These are phyloP conservation scores for Papilio glaucus DNA, from an alignment of 1,140 invertebrate species.

Conservation along the genomic window DNA sequence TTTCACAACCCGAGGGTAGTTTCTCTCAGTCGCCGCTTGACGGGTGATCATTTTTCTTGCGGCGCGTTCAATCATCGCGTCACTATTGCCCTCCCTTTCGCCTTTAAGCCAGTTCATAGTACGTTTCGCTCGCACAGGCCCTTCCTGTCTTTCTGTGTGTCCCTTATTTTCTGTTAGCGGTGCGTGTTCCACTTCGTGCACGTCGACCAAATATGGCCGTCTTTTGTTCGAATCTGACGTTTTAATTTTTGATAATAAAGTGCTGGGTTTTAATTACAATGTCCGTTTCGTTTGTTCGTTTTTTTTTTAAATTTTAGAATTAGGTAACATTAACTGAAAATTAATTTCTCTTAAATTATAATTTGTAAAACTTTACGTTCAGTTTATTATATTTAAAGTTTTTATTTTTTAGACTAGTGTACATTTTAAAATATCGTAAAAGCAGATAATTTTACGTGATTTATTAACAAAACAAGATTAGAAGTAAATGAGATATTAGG, in stretches of 20 bases:
- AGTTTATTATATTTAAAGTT: too few species aligned
- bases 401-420: too few species aligned
- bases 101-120: conserved; percentile 59
- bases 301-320: conserved; percentile 45
- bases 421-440: too few species aligned
- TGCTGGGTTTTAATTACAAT: conserved; percentile 63
- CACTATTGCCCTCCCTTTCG: conserved; percentile 78
- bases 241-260: conserved; percentile 81
- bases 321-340: conserved; percentile 19
- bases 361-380: too few species aligned
- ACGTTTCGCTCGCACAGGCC: conserved; percentile 72
- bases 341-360: too few species aligned
- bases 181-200: conserved; percentile 80
- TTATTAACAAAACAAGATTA: too few species aligned
- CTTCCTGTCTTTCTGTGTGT: conserved; percentile 83
- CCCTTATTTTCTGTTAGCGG: conserved; percentile 83
- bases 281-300: conserved; percentile 44
- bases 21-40: conserved; percentile 84
- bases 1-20: conserved; percentile 82
- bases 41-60: conserved; percentile 85
- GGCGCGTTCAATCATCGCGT: conserved; percentile 84
- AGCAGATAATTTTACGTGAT: too few species aligned
- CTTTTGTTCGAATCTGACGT: conserved; percentile 82
- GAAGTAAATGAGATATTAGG: too few species aligned
- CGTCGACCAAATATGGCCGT: conserved; percentile 82